A percentile compares a stretch with the other conserved stretches of the same genome.
Evolutionary conservation across 2,888 invertebrate species (phyloP).

Genomic region (Tridacna crocea): DNA sequence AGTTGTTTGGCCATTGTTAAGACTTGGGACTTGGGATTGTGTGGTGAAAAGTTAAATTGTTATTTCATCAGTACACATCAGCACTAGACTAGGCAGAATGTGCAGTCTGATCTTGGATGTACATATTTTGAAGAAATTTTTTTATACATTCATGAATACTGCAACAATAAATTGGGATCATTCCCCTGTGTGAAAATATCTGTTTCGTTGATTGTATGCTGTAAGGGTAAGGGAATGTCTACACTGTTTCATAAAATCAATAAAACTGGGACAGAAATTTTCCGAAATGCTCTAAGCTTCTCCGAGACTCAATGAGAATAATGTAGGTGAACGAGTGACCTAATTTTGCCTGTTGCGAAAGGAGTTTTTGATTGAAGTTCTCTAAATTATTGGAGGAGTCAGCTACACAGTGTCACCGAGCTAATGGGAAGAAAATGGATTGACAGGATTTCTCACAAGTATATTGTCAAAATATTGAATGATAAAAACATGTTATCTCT

Average conservation of each 20-base stretch:
- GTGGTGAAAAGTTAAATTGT: not conserved
- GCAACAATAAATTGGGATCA: no score
- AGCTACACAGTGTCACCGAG: not conserved
- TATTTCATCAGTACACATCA: not conserved
- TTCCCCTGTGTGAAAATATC: no score
- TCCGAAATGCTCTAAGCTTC: not conserved
- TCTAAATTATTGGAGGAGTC: conserved; percentile 12
- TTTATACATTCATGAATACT: no score
- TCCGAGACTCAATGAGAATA: not conserved
- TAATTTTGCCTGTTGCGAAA: conserved; percentile 7
- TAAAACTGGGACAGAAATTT: conserved; percentile 19
- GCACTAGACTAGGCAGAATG: not conserved
- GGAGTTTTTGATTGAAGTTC: conserved; percentile 18
- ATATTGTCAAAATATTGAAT: not conserved
- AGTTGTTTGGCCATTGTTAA: no score
- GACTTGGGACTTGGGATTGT: no score
- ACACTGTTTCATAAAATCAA: conserved; percentile 7
- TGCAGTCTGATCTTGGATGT: not conserved
- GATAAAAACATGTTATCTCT: no score
- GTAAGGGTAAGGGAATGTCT: not conserved
- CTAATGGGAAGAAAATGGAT: conserved; percentile 14
- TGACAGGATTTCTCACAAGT: not conserved
- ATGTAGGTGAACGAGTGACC: conserved; percentile 20
- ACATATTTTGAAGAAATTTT: not conserved
- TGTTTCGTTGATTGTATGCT: no score